Evolutionary conservation across 92 coral and sea anemone species (phyloP).

Genomic region (Palythoa caribaeorum): DNA sequence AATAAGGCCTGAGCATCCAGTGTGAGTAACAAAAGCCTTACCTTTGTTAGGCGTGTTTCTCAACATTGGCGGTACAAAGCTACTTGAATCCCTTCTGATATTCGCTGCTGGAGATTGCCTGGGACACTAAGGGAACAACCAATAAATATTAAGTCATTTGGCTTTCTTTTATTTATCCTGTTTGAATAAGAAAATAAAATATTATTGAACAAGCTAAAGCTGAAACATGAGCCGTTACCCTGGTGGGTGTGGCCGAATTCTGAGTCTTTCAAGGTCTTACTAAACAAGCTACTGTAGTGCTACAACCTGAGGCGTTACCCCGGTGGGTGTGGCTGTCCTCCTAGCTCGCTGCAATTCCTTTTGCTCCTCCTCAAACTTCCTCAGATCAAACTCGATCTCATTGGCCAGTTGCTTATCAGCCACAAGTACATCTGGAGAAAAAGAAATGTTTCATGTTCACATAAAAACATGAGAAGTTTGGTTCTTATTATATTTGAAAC

Average conservation of each 20-base stretch:
- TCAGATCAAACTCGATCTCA: constrained; percentile 97
- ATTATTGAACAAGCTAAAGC: not conserved
- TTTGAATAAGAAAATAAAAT: too few relatives aligned
- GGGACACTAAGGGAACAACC: not conserved
- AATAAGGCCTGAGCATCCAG: not conserved
- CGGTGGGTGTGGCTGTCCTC: constrained; percentile 59
- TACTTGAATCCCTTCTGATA: not conserved
- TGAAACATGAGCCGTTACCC: too few relatives aligned
- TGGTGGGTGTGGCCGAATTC: not conserved
- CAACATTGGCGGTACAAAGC: constrained; percentile 29
- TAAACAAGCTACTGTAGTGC: not conserved
- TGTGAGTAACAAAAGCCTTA: not conserved
- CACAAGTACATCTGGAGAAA: constrained; percentile 82
- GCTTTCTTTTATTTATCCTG: too few relatives aligned
- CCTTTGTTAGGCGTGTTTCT: constrained; percentile 34
- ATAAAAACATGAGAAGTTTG: not conserved
- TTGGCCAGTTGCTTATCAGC: constrained; percentile 97
- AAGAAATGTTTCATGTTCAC: not conserved
- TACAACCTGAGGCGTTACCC: constrained; percentile 46
- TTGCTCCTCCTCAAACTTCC: constrained; percentile 96
- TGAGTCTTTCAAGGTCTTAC: not conserved
- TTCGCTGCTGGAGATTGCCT: constrained; percentile 32
- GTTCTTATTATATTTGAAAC: not conserved
- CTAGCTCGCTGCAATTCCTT: constrained; percentile 76
- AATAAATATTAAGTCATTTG: not conserved